A percentile compares a stretch with the other conserved stretches of the same genome.
phyloP scores from a whole-genome alignment of 2,888 invertebrate species.

The Trypoxylon attenuatum region DNA sequence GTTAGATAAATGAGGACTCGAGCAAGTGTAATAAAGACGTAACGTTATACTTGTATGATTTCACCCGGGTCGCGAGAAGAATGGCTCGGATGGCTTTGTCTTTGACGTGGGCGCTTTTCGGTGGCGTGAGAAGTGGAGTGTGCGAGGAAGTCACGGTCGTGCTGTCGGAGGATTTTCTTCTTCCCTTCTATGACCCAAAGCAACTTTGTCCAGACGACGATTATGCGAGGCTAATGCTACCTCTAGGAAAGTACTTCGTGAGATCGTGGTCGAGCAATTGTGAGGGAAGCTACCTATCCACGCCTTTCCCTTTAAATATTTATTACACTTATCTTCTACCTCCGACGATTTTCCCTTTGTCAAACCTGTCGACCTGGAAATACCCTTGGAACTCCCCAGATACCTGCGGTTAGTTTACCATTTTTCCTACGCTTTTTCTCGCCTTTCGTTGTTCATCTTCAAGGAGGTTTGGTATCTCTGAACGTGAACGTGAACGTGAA shows the following conservation, averaged over 20 bases:
- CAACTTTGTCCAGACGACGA: slow-evolving; percentile 10
- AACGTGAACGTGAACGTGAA: too few relatives aligned
- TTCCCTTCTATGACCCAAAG: slow-evolving; percentile 17
- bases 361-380: background rate
- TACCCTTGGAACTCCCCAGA: background rate
- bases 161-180: too few relatives aligned
- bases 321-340: slow-evolving; percentile 21
- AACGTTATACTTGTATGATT: background rate
- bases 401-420: background rate
- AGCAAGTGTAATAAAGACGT: background rate
- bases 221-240: slow-evolving; percentile 14
- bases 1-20: background rate
- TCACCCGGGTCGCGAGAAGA: background rate
- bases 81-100: background rate
- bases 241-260: slow-evolving; percentile 23
- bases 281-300: slow-evolving; percentile 1
- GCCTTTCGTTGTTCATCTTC: background rate
- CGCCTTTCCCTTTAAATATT: slow-evolving; percentile 38
- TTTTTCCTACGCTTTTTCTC: slow-evolving; percentile 1
- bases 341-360: slow-evolving; percentile 15
- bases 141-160: background rate
- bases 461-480: too few relatives aligned
- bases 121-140: slow-evolving; percentile 23
- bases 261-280: slow-evolving; percentile 34
- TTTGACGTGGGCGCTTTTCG: too few relatives aligned